A percentile compares a stretch with the other conserved stretches of the same genome.
Conservation (phyloP, 2,888 invertebrate species). For the Hipparchia semele region DNA sequence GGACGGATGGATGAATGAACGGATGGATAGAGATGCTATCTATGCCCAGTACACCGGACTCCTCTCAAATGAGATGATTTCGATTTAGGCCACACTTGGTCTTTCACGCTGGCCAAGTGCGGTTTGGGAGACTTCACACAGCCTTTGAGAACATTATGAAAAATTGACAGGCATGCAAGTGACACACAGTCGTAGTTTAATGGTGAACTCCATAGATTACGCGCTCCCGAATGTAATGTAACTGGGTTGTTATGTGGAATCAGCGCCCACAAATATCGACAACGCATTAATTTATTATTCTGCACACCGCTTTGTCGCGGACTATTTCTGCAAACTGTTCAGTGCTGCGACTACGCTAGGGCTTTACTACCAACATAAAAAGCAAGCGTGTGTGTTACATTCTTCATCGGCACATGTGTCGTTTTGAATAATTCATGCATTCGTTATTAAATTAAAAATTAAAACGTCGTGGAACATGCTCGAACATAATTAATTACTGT, state of each 20-base stretch:
- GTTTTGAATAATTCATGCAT: conserved; percentile 36
- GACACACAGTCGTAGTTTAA: background rate
- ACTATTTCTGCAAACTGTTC: conserved; percentile 28
- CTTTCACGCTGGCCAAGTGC: background rate
- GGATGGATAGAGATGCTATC: too few species aligned
- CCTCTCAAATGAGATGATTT: too few species aligned
- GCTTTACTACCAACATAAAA: conserved; percentile 21
- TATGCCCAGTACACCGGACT: too few species aligned
- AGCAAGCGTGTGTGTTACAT: conserved; percentile 17
- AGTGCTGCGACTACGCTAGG: conserved; percentile 25
- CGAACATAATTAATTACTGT: conserved; percentile 66
- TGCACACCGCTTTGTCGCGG: conserved; percentile 27
- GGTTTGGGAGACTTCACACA: background rate
- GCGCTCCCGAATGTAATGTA: conserved; percentile 5
- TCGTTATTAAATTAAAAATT: conserved; percentile 47
- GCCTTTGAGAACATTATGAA: background rate
- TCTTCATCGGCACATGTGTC: conserved; percentile 27
- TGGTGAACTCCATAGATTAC: background rate
- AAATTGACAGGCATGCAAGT: background rate
- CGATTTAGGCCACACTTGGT: too few species aligned
- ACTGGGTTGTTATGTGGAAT: conserved; percentile 25
- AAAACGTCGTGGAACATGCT: conserved; percentile 53
- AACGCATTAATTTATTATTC: conserved; percentile 30
- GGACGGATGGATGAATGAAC: too few species aligned
- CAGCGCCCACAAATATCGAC: conserved; percentile 29